These are phyloP conservation scores for Thereva unica DNA, from an alignment of 2,888 invertebrate species.

Conservation along the genomic window DNA sequence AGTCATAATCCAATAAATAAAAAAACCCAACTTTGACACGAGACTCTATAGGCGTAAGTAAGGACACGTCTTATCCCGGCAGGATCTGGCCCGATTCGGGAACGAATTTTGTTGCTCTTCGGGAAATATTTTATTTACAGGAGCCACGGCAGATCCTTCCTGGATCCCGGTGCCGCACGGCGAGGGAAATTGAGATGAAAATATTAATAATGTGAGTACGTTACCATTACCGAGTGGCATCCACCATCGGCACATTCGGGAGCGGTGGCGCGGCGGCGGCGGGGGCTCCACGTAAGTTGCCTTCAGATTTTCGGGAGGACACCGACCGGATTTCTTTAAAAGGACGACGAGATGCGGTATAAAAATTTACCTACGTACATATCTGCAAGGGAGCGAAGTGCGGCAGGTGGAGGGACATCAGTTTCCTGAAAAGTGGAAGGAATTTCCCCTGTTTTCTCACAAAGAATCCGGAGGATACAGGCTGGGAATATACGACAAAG, in stretches of 20 bases:
- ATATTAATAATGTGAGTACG: constrained; percentile 38
- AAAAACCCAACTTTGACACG: constrained; percentile 30
- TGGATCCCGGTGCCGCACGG: neutral
- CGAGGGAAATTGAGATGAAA: constrained; percentile 36
- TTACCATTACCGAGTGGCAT: constrained; percentile 14
- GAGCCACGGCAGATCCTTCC: constrained; percentile 3
- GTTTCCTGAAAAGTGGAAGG: neutral
- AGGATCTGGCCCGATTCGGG: neutral
- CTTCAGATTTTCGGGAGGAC: neutral
- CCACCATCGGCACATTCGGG: constrained; percentile 7
- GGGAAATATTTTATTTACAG: constrained; percentile 36
- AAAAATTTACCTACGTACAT: too few species aligned
- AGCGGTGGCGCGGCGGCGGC: neutral
- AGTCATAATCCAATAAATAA: constrained; percentile 40
- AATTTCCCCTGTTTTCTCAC: constrained; percentile 19
- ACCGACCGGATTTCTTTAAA: too few species aligned
- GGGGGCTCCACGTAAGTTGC: constrained; percentile 1
- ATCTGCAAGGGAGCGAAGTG: too few species aligned
- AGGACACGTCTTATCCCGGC: constrained; percentile 11
- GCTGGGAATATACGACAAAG: constrained; percentile 34
- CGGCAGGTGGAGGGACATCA: neutral
- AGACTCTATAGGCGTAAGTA: constrained; percentile 27
- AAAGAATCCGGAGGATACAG: constrained; percentile 20
- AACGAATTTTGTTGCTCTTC: constrained; percentile 13
- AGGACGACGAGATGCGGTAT: too few species aligned